Evolutionary conservation across 92 coral and sea anemone species (phyloP).

Genomic region (Umimayanthus chanpuru): DNA sequence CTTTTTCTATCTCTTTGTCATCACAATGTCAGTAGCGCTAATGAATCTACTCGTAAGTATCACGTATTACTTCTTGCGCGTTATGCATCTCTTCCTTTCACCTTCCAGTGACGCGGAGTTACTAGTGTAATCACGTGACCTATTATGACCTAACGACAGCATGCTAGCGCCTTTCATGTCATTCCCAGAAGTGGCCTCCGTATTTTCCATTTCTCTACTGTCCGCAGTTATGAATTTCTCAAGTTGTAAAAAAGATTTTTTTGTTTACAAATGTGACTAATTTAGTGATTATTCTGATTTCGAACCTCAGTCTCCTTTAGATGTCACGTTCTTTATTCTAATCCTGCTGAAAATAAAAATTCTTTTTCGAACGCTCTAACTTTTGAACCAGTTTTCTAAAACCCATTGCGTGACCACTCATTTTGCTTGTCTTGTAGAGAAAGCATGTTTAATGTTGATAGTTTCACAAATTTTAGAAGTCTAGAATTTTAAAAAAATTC

Average conservation of each 20-base stretch:
- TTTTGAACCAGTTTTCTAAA: too few species aligned
- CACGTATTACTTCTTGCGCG: neutral
- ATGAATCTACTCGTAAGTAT: slow-evolving; percentile 76
- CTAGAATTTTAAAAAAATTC: too few species aligned
- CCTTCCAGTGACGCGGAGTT: too few species aligned
- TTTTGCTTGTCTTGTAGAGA: too few species aligned
- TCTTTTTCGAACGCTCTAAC: too few species aligned
- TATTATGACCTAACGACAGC: neutral
- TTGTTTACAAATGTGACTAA: neutral
- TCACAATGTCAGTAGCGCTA: slow-evolving; percentile 78
- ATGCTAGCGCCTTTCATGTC: slow-evolving; percentile 62
- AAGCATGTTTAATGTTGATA: too few species aligned
- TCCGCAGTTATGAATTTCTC: slow-evolving; percentile 50
- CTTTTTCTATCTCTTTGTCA: slow-evolving; percentile 65
- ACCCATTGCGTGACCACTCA: neutral
- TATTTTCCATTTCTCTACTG: slow-evolving; percentile 66
- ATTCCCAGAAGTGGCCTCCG: slow-evolving; percentile 60
- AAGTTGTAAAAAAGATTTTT: neutral
- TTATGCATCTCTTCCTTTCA: too few species aligned
- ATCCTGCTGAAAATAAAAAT: neutral
- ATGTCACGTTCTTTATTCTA: neutral
- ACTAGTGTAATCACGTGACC: too few species aligned
- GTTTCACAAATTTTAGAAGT: too few species aligned
- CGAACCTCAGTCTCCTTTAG: too few species aligned
- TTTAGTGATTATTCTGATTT: neutral